Conservation (phyloP, 2,113 vertebrate genomes). For the Pachycephala philippinensis region DNA sequence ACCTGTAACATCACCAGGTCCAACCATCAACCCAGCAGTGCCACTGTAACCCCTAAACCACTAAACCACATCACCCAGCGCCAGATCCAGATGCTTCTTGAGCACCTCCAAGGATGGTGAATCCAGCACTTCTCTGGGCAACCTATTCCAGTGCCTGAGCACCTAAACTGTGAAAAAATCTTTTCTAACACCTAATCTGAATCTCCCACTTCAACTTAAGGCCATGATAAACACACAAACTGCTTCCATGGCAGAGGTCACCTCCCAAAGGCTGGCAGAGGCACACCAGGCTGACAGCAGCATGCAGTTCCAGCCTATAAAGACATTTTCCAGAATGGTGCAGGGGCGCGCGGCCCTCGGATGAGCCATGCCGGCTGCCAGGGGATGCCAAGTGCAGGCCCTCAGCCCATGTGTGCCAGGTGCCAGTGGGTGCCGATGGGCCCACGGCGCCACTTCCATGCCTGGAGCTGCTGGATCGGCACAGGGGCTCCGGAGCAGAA, state of each 20-base stretch:
- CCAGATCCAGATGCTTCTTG: not conserved
- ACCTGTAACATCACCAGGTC: not conserved
- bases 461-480: not conserved
- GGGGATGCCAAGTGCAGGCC: not conserved
- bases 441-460: not conserved
- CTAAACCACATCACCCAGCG: fast-evolving
- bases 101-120: not conserved
- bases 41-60: not conserved
- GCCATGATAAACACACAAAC: not conserved
- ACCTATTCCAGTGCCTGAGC: not conserved
- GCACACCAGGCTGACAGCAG: not conserved
- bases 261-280: not conserved
- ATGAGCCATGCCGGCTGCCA: fast-evolving
- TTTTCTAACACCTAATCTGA: not conserved
- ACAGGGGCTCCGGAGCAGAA: conserved; percentile 14
- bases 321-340: not conserved
- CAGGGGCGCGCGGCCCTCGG: fast-evolving
- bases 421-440: not conserved
- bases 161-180: not conserved
- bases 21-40: not conserved
- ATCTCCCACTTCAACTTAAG: not conserved
- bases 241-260: not conserved
- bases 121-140: not conserved
- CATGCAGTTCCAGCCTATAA: not conserved
- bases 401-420: fast-evolving